Evolutionary conservation across 2,113 vertebrate species (phyloP).

Genomic region (Hippolais icterina): DNA sequence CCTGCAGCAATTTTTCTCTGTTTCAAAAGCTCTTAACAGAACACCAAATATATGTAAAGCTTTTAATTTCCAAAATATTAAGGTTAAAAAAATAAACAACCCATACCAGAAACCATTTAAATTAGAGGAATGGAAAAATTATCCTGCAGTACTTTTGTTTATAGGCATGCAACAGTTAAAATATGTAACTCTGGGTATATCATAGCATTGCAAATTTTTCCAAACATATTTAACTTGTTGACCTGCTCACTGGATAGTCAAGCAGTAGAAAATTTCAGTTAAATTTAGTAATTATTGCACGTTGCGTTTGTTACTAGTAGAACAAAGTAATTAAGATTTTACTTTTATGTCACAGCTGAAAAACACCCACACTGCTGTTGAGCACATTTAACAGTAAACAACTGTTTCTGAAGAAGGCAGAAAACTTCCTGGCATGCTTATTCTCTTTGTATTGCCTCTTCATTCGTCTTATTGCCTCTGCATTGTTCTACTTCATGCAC

Average conservation of each 20-base stretch:
- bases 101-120: background rate
- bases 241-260: background rate
- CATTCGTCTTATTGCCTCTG: background rate
- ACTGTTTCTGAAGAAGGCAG: background rate
- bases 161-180: background rate
- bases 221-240: background rate
- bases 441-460: background rate
- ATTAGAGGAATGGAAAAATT: background rate
- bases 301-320: background rate
- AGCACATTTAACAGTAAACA: background rate
- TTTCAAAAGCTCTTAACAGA: background rate
- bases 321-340: background rate
- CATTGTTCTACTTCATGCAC: background rate
- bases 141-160: background rate
- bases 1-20: background rate
- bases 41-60: background rate
- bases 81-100: background rate
- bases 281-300: background rate
- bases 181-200: background rate
- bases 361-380: background rate
- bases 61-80: background rate
- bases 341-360: background rate
- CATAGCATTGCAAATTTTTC: background rate
- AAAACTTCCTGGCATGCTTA: background rate
- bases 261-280: background rate